Evolutionary conservation across 2,888 invertebrate species (phyloP).

Genomic region (Lithophane leautieri): DNA sequence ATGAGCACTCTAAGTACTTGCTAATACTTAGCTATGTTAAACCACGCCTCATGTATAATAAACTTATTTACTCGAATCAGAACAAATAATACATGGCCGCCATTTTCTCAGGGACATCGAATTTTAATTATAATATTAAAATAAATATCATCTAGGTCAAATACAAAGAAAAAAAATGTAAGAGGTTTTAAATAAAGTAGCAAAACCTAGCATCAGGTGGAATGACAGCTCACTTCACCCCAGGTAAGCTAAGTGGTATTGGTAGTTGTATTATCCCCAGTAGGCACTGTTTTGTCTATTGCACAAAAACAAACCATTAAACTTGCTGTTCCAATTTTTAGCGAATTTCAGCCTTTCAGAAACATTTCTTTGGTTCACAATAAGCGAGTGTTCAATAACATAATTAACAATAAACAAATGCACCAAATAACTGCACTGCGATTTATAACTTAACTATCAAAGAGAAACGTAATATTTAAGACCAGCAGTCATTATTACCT

Average conservation of each 20-base stretch:
- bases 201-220: too few relatives aligned
- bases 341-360: neutral
- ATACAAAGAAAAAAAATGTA: neutral
- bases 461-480: slow-evolving; percentile 7
- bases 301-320: neutral
- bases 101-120: slow-evolving; percentile 23
- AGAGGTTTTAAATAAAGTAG: too few relatives aligned
- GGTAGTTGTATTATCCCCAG: neutral
- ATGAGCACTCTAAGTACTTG: slow-evolving; percentile 20
- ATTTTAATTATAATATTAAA: slow-evolving; percentile 13
- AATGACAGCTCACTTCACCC: neutral
- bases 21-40: slow-evolving; percentile 17
- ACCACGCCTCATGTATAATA: slow-evolving; percentile 20
- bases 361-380: neutral
- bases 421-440: slow-evolving; percentile 5
- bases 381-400: neutral
- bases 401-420: slow-evolving; percentile 10
- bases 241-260: too few relatives aligned
- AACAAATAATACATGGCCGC: slow-evolving; percentile 52
- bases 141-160: neutral
- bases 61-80: slow-evolving; percentile 38
- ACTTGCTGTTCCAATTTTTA: neutral
- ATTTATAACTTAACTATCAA: slow-evolving; percentile 5
- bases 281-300: neutral
- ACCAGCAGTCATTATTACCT: too few relatives aligned